Conservation (phyloP, 2,113 vertebrate species). For the Notarius lentiginosus region DNA sequence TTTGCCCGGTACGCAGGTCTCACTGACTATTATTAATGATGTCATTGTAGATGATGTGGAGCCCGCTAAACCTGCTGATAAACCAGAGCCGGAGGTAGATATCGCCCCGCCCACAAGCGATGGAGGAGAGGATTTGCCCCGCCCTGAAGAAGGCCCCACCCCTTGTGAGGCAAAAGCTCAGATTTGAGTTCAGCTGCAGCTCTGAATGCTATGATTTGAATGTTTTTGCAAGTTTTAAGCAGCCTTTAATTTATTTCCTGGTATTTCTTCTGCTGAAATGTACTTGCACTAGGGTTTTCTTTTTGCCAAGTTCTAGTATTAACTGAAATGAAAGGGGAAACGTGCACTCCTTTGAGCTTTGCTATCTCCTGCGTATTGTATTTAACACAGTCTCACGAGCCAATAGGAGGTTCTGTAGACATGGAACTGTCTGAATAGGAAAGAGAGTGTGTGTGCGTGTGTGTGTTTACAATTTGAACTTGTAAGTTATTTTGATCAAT, state of each 20-base stretch:
- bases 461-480: not conserved
- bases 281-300: slow-evolving; percentile 31
- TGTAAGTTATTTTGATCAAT: not conserved
- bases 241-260: slow-evolving; percentile 3
- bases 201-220: slow-evolving; percentile 1
- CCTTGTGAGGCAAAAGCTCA: slow-evolving; percentile 15
- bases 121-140: not conserved
- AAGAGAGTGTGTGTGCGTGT: not conserved
- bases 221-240: not conserved
- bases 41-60: slow-evolving; percentile 42
- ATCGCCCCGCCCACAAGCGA: not conserved
- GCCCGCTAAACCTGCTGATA: not conserved
- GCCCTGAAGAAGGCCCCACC: not conserved
- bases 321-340: not conserved
- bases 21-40: slow-evolving; percentile 9
- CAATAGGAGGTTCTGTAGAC: too few relatives aligned
- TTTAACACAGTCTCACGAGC: not conserved
- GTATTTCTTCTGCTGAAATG: slow-evolving; percentile 19
- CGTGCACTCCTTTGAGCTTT: not conserved
- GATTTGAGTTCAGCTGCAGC: slow-evolving; percentile 8
- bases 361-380: not conserved
- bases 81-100: not conserved
- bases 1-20: not conserved
- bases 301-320: slow-evolving; percentile 13
- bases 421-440: not conserved